These are phyloP conservation scores for Pogonocichla stellata DNA, from an alignment of 2,113 vertebrate species.

Conservation along the genomic window DNA sequence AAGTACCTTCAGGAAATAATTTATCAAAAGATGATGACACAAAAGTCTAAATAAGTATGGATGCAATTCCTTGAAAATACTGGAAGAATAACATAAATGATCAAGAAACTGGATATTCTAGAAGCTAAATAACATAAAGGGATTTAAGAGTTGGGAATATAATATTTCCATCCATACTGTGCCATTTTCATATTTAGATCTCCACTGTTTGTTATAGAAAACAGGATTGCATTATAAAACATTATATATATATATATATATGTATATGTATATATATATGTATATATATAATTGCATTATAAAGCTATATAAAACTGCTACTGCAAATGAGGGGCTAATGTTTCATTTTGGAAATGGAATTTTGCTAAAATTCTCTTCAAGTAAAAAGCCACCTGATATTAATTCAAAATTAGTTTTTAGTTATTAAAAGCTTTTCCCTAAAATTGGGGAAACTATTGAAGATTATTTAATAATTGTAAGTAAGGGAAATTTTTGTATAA, in stretches of 20 bases:
- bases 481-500: neutral
- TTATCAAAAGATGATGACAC: conserved; percentile 77
- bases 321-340: neutral
- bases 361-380: neutral
- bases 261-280: neutral
- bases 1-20: conserved; percentile 80
- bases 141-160: neutral
- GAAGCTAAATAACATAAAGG: neutral
- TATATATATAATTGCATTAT: neutral
- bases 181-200: neutral
- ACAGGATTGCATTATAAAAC: neutral
- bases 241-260: neutral
- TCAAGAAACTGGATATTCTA: neutral
- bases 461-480: conserved; percentile 1
- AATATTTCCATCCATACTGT: neutral
- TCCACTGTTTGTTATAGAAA: neutral
- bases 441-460: neutral
- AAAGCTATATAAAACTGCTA: neutral
- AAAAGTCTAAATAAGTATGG: conserved; percentile 47
- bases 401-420: neutral
- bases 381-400: conserved; percentile 26
- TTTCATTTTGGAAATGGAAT: neutral
- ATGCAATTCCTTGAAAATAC: neutral
- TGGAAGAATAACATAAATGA: neutral
- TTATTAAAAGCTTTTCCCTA: conserved; percentile 11